These are phyloP conservation scores for Aplysina aerophoba DNA, from an alignment of 37 sponge, comb jelly and placozoan species.

Conservation along the genomic window DNA sequence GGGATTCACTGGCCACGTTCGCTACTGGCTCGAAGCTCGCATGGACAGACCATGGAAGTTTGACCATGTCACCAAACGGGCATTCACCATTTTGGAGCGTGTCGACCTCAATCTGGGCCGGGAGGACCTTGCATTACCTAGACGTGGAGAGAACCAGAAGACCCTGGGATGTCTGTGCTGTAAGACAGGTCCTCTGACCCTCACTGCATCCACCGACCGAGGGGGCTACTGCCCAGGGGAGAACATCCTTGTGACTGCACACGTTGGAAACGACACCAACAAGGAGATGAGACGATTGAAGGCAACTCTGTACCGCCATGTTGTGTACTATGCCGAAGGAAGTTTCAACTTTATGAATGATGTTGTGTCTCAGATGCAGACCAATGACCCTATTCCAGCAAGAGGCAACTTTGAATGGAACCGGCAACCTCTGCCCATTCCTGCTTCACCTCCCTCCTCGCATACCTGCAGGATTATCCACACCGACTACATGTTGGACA, in stretches of 20 bases:
- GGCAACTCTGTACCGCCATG: constrained; percentile 34
- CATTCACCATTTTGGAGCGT: constrained; percentile 45
- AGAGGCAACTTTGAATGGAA: constrained; percentile 17
- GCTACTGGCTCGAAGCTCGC: constrained; percentile 54
- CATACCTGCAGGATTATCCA: constrained; percentile 30
- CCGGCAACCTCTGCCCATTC: constrained; percentile 31
- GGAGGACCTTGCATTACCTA: constrained; percentile 20
- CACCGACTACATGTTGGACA: background rate
- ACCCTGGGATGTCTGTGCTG: constrained; percentile 78
- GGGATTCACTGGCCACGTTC: constrained; percentile 49
- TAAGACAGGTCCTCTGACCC: constrained; percentile 58
- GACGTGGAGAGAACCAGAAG: constrained; percentile 49
- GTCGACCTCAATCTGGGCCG: constrained; percentile 54
- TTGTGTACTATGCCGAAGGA: constrained; percentile 53
- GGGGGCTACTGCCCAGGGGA: constrained; percentile 68
- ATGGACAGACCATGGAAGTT: constrained; percentile 59
- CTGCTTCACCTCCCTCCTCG: constrained; percentile 24
- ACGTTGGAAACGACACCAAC: constrained; percentile 52
- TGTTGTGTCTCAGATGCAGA: background rate
- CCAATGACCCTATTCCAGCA: constrained; percentile 13
- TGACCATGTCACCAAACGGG: constrained; percentile 32
- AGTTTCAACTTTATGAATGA: background rate
- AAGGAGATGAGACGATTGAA: constrained; percentile 32
- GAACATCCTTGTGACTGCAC: constrained; percentile 35
- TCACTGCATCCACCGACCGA: constrained; percentile 47